Evolutionary conservation across 2,797 vertebrate genomes (phyloP).

Genomic region (Gephyroberyx darwinii): DNA sequence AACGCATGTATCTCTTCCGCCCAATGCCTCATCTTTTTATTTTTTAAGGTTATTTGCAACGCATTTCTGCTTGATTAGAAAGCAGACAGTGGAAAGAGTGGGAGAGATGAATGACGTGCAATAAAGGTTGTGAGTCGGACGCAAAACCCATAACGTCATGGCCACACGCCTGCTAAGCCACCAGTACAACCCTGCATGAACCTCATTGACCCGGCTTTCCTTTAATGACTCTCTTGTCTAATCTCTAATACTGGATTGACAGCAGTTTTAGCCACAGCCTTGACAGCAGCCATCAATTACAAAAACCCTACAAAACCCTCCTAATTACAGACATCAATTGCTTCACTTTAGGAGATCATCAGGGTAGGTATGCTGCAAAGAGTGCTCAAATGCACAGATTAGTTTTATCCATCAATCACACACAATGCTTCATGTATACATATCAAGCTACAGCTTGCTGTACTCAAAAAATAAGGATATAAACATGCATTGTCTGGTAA

Average conservation of each 20-base stretch:
- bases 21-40: too few relatives aligned
- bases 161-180: neutral
- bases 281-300: conserved; percentile 38
- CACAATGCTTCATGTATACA: conserved; percentile 21
- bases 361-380: conserved; percentile 20
- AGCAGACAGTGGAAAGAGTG: neutral
- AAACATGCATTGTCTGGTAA: conserved; percentile 25
- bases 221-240: conserved; percentile 12
- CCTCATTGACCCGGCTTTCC: neutral
- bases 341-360: conserved; percentile 23
- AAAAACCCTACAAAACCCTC: conserved; percentile 11
- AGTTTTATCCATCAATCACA: conserved; percentile 32
- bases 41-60: neutral
- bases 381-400: conserved; percentile 15
- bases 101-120: neutral
- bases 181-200: neutral
- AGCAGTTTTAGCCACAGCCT: conserved; percentile 14
- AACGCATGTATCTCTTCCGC: neutral
- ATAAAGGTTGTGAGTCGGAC: neutral
- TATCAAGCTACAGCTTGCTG: conserved; percentile 5
- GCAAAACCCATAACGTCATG: neutral
- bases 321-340: conserved; percentile 46
- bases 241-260: conserved; percentile 41
- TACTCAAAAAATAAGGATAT: conserved; percentile 11
- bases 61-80: conserved; percentile 9